Base-by-base conservation (phyloP, 2,797 vertebrate species). In the Myiotriccus ornatus region DNA sequence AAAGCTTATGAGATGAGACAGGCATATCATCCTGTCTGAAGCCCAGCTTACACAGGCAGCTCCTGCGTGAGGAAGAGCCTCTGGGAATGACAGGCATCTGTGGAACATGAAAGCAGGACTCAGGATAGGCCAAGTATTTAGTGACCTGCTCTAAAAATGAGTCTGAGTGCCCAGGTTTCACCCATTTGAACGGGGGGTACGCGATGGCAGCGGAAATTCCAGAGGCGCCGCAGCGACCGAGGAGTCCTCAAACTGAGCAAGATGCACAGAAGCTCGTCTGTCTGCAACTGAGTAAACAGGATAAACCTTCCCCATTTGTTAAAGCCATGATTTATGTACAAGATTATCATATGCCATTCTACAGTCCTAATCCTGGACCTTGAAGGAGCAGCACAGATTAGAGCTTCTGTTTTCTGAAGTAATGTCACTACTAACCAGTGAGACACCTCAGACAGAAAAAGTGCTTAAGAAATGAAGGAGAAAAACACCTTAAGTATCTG, bases 1-100 rank as follows among this genome's bases (percentile, higher is more conserved):
- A 93, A 95, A 63, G 94, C 95, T 96, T 84, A 96, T 64, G 70
- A 89, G 91, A 95, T 65, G 93, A 95, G 94, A 94, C 92, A 96
- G 87, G 83, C 94, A 32, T 44, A 78, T 92, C 92, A 93, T 91
- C 92, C 93, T 64, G 92, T 89, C 91, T 94, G 96, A 35, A 70
- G 79, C 77, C 68, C 90, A 52, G 93, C 92, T 95, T 93, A 90
- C 65, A 30, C 62, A 64, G 88, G 73, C 91, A 87, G 90, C 83
- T 60, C 6, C 17, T 4, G 84, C 0, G 3, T 1, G 4, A 64
- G 75, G 68, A 85, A 73, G 34, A 79, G 87, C 84, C 90, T 56
- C 84, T 79, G 82, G 87, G 56, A 94, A 55, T 4, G 59, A 30
- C 79, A 60, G 73, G 44, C 43, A 13, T 34, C 89, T 79, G 41